phyloP scores from a whole-genome alignment of 1,140 invertebrate species.

The Tetranychus urticae region DNA sequence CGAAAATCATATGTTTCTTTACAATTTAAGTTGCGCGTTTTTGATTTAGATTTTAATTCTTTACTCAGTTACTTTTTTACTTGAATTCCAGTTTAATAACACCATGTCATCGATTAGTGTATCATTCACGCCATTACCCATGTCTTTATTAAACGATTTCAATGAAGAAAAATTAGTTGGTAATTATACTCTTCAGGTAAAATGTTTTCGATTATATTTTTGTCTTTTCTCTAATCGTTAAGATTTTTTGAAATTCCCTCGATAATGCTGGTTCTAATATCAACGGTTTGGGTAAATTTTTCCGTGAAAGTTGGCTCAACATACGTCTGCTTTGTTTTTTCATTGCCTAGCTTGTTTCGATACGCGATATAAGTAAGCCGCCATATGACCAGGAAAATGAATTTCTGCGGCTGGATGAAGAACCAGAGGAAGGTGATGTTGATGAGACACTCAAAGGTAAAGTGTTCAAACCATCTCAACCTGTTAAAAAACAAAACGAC shows the following conservation, averaged over 20 bases:
- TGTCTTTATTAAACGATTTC: neutral
- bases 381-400: neutral
- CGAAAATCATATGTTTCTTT: too few relatives aligned
- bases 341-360: neutral
- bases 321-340: neutral
- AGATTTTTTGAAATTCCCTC: too few relatives aligned
- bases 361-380: neutral
- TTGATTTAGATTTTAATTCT: too few relatives aligned
- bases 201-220: too few relatives aligned
- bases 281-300: neutral
- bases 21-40: too few relatives aligned
- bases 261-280: too few relatives aligned
- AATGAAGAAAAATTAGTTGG: neutral
- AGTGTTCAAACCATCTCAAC: too few relatives aligned
- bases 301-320: neutral
- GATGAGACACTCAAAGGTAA: neutral
- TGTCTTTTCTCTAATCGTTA: too few relatives aligned
- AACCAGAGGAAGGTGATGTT: neutral
- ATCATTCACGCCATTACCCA: neutral
- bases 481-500: neutral
- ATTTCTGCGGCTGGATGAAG: neutral
- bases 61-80: too few relatives aligned
- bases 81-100: too few relatives aligned
- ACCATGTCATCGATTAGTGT: too few relatives aligned
- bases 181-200: neutral